phyloP scores from a whole-genome alignment of 2,797 vertebrate species.

The Lateolabrax maculatus region DNA sequence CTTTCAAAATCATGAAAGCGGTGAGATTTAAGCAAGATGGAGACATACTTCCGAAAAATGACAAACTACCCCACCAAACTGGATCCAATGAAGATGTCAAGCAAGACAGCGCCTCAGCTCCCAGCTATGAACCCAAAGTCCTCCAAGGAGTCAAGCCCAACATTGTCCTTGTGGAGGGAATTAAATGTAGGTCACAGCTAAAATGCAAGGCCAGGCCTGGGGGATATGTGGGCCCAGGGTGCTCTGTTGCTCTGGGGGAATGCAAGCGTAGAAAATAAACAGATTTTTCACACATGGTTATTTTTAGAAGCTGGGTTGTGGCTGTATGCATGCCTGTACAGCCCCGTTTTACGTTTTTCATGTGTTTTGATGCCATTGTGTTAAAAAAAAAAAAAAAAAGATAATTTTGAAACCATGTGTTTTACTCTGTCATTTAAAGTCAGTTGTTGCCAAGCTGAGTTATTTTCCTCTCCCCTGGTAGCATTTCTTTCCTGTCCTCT shows the following conservation, averaged over 20 bases:
- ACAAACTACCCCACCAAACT: background rate
- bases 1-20: constrained; percentile 35
- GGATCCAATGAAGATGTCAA: constrained; percentile 35
- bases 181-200: constrained; percentile 84
- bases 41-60: background rate
- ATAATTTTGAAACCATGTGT: constrained; percentile 50
- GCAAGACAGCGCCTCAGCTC: constrained; percentile 21
- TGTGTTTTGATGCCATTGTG: constrained; percentile 57
- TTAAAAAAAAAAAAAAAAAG: constrained; percentile 31
- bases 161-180: constrained; percentile 67
- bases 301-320: constrained; percentile 77
- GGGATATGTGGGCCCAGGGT: constrained; percentile 60
- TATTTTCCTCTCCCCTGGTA: constrained; percentile 30
- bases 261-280: constrained; percentile 71
- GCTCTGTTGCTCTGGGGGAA: constrained; percentile 68
- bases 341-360: constrained; percentile 50
- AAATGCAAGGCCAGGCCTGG: constrained; percentile 68
- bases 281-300: constrained; percentile 79
- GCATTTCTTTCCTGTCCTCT: constrained; percentile 33
- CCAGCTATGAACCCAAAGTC: constrained; percentile 37
- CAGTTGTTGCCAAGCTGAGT: constrained; percentile 20
- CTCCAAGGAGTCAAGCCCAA: constrained; percentile 58
- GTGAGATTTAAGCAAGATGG: constrained; percentile 35
- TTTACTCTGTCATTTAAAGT: constrained; percentile 27
- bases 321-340: constrained; percentile 37